Base-by-base conservation (phyloP, 2,888 invertebrate species). In the Nomada goodeniana region DNA sequence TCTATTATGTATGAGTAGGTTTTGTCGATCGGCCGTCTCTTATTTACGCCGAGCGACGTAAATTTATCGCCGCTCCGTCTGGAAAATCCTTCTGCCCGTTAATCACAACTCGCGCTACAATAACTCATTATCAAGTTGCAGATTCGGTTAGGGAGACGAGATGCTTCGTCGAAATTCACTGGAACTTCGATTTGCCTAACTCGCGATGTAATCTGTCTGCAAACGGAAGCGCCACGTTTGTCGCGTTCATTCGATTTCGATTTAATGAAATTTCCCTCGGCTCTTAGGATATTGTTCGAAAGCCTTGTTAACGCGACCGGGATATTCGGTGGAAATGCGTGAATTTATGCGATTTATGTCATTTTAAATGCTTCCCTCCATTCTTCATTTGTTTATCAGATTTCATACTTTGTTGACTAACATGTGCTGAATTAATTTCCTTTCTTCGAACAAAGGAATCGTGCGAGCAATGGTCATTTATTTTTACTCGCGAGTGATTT, bases 81-180 rank as follows among this genome's bases (percentile, higher is more conserved):
- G 74, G 74, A 75, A 79, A 85, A 85, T 83, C 85, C 83, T 80
- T 80, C 85, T 80, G 71, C 85, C 75, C 68, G 83, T 86, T 86
- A 80, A 83, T 86, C 80, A 55, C 78, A 81, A 81, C 78, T 80
- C 74, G 83, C 78, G 78, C 76, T 86, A 86, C 83, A 85, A 85
- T 86, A 86, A 83, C 80, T 86, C 80, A 86, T 86, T 86, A 86
- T 86, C 76, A 83, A 86, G 78, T 86, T 80, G 76, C 74, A 83
- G 78, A 83, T 86, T 81, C 76, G 78, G 83, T 86, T 79, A 72
- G 76, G 72, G 53, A 57, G 69, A 61, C 69, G 71, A 69, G 71
- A 72, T 71, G 71, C 76, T 65, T 75, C 70, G 59, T 44, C 69
- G 79, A 74, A 78, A 84, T 82, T 82, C 82, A 76, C 78, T 80